Percentiles rank a stretch among this genome's conserved stretches.
Evolutionary conservation across 1,140 invertebrate species (phyloP).

Genomic region (Drosophila sturtevanti): DNA sequence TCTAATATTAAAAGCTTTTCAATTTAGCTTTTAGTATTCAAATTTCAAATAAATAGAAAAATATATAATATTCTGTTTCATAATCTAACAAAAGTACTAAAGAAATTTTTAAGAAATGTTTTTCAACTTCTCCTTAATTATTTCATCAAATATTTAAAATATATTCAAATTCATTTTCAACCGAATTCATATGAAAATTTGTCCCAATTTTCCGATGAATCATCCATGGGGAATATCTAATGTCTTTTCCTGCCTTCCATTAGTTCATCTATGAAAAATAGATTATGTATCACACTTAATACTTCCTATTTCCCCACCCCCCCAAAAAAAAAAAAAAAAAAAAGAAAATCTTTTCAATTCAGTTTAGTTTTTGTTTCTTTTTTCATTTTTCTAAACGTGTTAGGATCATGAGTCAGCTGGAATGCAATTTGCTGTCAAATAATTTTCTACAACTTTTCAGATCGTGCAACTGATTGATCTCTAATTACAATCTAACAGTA

Average conservation of each 20-base stretch:
- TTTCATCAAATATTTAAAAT: too few relatives aligned
- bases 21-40: too few relatives aligned
- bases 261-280: background rate
- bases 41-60: too few relatives aligned
- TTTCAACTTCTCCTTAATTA: too few relatives aligned
- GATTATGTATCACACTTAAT: background rate
- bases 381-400: slow-evolving; percentile 1
- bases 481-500: slow-evolving; percentile 50
- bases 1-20: too few relatives aligned
- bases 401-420: slow-evolving; percentile 4
- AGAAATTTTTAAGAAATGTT: too few relatives aligned
- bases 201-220: background rate
- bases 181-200: background rate
- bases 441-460: background rate
- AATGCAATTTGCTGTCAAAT: background rate
- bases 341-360: background rate
- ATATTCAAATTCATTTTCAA: background rate
- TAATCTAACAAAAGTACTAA: too few relatives aligned
- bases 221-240: background rate
- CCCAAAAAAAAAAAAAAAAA: too few relatives aligned
- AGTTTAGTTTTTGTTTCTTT: background rate
- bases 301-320: background rate
- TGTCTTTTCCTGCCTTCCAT: background rate
- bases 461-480: slow-evolving; percentile 47
- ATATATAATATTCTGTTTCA: too few relatives aligned